Percentiles rank a stretch among this genome's conserved stretches.
phyloP scores from a whole-genome alignment of 2,113 vertebrate species.

The Apteryx mantelli region DNA sequence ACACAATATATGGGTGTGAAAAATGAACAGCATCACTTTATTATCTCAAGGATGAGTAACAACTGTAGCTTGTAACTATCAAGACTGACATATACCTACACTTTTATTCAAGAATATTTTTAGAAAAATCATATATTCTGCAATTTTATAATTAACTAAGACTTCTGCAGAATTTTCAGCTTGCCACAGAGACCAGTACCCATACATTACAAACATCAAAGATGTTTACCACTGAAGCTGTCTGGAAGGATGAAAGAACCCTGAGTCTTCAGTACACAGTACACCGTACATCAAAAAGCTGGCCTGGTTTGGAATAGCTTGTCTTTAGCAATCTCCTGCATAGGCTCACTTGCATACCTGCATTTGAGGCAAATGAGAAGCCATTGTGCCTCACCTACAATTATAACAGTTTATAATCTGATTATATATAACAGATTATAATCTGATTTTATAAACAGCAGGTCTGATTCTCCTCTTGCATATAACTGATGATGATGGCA shows the following conservation, averaged over 20 bases:
- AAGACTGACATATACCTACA: neutral
- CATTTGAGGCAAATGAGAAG: neutral
- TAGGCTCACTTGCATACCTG: neutral
- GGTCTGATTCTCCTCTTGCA: neutral
- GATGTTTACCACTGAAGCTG: neutral
- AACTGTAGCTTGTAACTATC: neutral
- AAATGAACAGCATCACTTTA: neutral
- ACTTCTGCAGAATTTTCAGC: conserved; percentile 14
- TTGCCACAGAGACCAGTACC: neutral
- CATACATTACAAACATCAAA: conserved; percentile 8
- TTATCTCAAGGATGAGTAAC: neutral
- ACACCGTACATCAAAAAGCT: neutral
- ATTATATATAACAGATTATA: too few relatives aligned
- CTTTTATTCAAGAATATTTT: conserved; percentile 21
- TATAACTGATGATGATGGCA: neutral
- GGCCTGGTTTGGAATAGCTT: neutral
- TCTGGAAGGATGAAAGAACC: neutral
- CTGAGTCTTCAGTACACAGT: neutral
- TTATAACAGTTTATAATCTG: neutral
- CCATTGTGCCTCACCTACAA: neutral
- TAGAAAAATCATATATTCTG: conserved; percentile 24
- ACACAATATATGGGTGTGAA: neutral
- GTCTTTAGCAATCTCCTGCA: neutral
- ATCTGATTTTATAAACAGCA: neutral
- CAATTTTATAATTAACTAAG: conserved; percentile 32